phyloP scores from a whole-genome alignment of 2,797 vertebrate genomes.

The Pangasius macronema region DNA sequence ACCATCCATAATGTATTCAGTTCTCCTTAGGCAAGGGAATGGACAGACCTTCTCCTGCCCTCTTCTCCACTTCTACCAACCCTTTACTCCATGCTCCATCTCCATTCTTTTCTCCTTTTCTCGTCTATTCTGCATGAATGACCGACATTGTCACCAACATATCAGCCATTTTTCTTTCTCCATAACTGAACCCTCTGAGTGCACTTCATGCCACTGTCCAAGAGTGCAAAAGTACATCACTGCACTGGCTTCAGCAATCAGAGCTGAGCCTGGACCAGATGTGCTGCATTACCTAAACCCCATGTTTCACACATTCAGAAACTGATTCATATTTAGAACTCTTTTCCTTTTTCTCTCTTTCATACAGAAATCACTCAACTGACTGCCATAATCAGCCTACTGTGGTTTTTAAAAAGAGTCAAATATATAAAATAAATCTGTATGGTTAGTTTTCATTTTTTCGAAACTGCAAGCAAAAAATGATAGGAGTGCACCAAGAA shows the following conservation, averaged over 20 bases:
- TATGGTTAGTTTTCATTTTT: slow-evolving; percentile 22
- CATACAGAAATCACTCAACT: slow-evolving; percentile 11
- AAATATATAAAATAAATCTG: slow-evolving; percentile 8
- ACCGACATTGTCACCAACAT: background rate
- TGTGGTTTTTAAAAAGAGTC: background rate
- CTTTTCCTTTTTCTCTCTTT: slow-evolving; percentile 12
- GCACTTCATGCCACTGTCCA: background rate
- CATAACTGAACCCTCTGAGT: background rate
- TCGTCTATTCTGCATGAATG: background rate
- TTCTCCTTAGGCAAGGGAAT: background rate
- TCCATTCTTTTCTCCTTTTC: background rate
- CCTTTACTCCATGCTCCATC: background rate
- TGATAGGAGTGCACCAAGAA: slow-evolving; percentile 41
- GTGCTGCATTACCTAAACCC: background rate
- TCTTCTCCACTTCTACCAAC: background rate
- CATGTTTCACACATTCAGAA: background rate
- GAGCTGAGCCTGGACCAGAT: background rate
- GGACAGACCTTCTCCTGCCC: background rate
- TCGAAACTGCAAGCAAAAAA: slow-evolving; percentile 45
- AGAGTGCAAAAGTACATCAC: slow-evolving; percentile 17
- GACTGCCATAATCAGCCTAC: background rate
- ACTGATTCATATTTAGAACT: background rate
- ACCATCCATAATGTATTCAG: slow-evolving; percentile 29
- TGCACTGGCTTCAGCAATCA: background rate
- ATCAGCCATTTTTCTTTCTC: background rate